These are phyloP conservation scores for Chironomus tepperi DNA, from an alignment of 1,140 invertebrate genomes.

Conservation along the genomic window DNA sequence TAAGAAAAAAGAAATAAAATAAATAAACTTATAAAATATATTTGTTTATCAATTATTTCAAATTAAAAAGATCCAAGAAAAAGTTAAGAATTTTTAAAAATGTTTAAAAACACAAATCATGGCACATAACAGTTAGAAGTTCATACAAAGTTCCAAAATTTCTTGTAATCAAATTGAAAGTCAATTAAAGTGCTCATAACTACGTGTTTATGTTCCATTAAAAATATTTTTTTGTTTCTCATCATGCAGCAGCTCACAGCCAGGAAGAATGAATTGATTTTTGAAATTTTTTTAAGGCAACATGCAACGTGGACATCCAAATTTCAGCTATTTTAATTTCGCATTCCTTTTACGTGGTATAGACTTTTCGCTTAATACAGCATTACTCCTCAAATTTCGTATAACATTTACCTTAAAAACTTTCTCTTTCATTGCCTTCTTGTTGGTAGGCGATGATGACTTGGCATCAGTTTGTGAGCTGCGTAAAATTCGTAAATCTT, in stretches of 20 bases:
- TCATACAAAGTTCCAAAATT: neutral
- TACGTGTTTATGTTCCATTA: neutral
- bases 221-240: too few species aligned
- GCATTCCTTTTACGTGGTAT: neutral
- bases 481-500: neutral
- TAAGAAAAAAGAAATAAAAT: neutral
- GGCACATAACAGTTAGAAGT: neutral
- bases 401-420: neutral
- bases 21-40: neutral
- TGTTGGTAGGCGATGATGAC: neutral
- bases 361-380: neutral
- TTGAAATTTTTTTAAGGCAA: neutral
- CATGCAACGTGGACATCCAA: neutral
- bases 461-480: neutral
- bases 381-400: neutral
- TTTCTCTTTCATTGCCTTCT: neutral
- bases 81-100: neutral
- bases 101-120: neutral
- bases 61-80: neutral
- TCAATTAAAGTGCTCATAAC: neutral
- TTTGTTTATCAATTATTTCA: neutral
- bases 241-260: neutral
- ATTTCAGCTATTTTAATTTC: neutral
- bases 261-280: constrained; percentile 2
- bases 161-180: neutral